Evolutionary conservation across 2,888 invertebrate species (phyloP), one percentile per base, ranked within the genome.

Genomic region (Hofmannophila pseudospretella): DNA sequence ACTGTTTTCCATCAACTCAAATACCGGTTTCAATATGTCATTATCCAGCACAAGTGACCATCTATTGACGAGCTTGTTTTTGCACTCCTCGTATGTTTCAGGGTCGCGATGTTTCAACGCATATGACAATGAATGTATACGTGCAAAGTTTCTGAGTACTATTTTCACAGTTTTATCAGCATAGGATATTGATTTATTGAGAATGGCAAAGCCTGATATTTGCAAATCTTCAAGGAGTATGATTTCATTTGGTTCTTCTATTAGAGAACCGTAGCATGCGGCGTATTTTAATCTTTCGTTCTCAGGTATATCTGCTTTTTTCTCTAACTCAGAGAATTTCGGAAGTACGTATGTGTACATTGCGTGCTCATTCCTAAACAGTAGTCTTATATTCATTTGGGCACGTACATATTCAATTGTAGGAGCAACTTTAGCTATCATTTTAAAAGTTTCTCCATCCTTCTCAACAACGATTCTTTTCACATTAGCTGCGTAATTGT

Each of bases 211-310:
- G 16, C 50, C 42, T 4, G 36, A 36, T 1, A 42, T 45, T 1
- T 36, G 50, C 3, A 72, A 41, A 42, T 72, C 72, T 51, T 69
- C 67, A n/a, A 72, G 39, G 7, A 69, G 36, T n/a, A 72, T 53
- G 0, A 67, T 47, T 54, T 72, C 70, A 16, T 66, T 35, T 0
- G 53, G 52, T 10, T 42, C 41, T 36, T 60, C 59, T 1, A 32
- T 29, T 2, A 42, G 38, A 3, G 46, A 39, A 8, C 67, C 69
- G 10, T 65, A 67, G 29, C 64, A 67, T 2, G 34, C 33, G 1
- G 70, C 57, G 35, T 47, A 58, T 26, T 40, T 46, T 0, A 64
- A 38, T 38, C 47, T 47, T 2, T 67, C 58, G 19, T 54, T 32
- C 30, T 42, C 38, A 4, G 62, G 51, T 3, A 64, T 32, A 16